Base-by-base conservation (phyloP, 2,797 vertebrate species). In the Sandelia bainsii region DNA sequence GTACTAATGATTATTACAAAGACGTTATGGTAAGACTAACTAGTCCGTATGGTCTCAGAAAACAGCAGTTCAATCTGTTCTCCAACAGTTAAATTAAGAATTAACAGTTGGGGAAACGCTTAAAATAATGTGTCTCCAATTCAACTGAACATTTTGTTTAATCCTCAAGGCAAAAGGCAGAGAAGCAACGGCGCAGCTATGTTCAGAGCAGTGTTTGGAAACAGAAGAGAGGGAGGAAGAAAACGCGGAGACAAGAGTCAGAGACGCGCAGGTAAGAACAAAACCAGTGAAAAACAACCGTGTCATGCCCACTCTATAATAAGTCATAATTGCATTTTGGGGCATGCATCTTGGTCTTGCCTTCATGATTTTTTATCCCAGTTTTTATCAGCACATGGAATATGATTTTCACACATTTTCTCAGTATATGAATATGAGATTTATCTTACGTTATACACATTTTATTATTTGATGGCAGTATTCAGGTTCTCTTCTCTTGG, bases 151-250 rank as follows among this genome's bases (percentile, higher is more conserved):
- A 45, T 67, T 79, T 73, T 60, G 19, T 13, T 62, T 63, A 60
- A 59, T 67, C 37, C 63, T 79, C 23, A 34, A 71, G 63, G 53
- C 37, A n/a, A 48, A 46, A 34, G 29, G 37, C 22, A 62, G 62
- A 37, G 34, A 80, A 80, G 67, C 72, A 69, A 32, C 62, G 79
- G 59, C 62, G 34, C 71, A 73, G 80, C 42, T 16, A 93, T 93
- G 92, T 92, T 93, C 64, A 89, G 81, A 81, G 88, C 90, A 20
- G 87, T 93, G 67, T 93, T 93, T 88, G 92, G 92, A 65, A 89
- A 86, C 77, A 93, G 81, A 79, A 86, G 37, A 44, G 86, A 85
- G 0, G 87, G 80, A 72, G 85, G 78, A 83, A 84, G 82, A 44
- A 91, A 82, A 62, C 52, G 45, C 62, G 82, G 63, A 66, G 89